A percentile compares a stretch with the other conserved stretches of the same genome.
Conservation (phyloP, 2,888 invertebrate species). For the Lithophane ornitopus region DNA sequence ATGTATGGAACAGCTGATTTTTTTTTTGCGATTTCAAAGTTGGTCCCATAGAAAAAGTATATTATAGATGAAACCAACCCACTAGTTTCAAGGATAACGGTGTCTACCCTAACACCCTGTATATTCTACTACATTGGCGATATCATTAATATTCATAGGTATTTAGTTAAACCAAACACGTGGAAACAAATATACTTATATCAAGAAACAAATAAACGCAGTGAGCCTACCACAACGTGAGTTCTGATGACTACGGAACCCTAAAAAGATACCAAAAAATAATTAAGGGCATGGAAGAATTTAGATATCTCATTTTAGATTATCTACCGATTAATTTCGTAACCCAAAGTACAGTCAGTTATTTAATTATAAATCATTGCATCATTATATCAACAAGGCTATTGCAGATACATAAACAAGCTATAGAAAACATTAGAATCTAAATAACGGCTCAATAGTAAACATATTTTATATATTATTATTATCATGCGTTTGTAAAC, state of each 20-base stretch:
- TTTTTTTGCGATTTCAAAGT: no score
- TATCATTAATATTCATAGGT: no score
- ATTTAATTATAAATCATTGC: slow-evolving; percentile 16
- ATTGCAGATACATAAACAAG: slow-evolving; percentile 26
- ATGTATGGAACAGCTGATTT: no score
- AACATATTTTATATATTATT: no score
- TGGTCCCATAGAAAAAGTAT: no score
- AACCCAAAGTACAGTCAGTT: background rate
- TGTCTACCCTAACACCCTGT: no score
- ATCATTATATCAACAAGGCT: slow-evolving; percentile 24
- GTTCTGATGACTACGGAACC: background rate
- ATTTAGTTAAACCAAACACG: no score
- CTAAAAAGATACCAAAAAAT: background rate
- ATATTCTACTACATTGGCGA: no score
- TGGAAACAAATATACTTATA: background rate
- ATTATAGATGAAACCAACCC: no score
- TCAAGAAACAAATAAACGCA: background rate
- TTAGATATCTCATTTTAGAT: background rate
- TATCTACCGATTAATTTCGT: background rate
- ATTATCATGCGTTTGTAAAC: slow-evolving; percentile 41
- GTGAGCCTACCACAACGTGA: background rate
- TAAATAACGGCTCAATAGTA: slow-evolving; percentile 37
- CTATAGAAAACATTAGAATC: slow-evolving; percentile 17
- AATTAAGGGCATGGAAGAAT: background rate
- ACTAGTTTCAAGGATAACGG: no score